A percentile compares a stretch with the other conserved stretches of the same genome.
phyloP scores from a whole-genome alignment of 2,113 vertebrate genomes.

The Engystomops pustulosus region DNA sequence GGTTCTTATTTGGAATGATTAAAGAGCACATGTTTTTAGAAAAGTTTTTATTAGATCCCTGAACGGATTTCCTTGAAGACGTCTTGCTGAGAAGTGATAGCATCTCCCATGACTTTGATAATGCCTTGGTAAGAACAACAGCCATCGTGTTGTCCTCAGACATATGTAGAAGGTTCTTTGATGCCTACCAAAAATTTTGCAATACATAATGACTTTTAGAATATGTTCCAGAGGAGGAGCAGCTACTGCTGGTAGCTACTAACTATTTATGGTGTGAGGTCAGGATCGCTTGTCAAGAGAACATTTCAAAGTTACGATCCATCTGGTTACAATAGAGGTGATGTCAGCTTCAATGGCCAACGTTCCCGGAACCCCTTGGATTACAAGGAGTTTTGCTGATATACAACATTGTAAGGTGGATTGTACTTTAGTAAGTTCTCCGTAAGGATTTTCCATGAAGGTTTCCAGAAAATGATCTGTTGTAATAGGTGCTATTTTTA shows the following conservation, averaged over 20 bases:
- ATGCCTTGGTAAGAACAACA: not conserved
- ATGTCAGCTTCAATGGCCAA: not conserved
- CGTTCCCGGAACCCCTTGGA: not conserved
- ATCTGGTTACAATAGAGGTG: constrained; percentile 23
- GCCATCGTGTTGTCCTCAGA: not conserved
- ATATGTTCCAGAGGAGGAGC: not conserved
- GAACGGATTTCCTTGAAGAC: not conserved
- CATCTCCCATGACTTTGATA: not conserved
- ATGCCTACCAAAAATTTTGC: constrained; percentile 34
- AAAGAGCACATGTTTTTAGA: not conserved
- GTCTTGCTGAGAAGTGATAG: not conserved
- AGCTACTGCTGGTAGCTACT: not conserved
- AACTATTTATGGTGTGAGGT: not conserved
- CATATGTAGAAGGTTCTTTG: constrained; percentile 10
- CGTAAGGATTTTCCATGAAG: not conserved
- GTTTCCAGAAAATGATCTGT: not conserved
- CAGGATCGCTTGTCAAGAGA: not conserved
- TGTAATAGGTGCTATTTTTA: not conserved
- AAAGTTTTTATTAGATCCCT: not conserved
- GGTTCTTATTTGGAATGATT: not conserved
- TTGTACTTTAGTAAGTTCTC: not conserved
- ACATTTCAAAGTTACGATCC: constrained; percentile 35
- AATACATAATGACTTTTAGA: constrained; percentile 4
- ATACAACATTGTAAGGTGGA: not conserved
- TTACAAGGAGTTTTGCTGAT: not conserved